These are phyloP conservation scores for Euglossa dilemma DNA, from an alignment of 1,140 invertebrate genomes.

Conservation along the genomic window DNA sequence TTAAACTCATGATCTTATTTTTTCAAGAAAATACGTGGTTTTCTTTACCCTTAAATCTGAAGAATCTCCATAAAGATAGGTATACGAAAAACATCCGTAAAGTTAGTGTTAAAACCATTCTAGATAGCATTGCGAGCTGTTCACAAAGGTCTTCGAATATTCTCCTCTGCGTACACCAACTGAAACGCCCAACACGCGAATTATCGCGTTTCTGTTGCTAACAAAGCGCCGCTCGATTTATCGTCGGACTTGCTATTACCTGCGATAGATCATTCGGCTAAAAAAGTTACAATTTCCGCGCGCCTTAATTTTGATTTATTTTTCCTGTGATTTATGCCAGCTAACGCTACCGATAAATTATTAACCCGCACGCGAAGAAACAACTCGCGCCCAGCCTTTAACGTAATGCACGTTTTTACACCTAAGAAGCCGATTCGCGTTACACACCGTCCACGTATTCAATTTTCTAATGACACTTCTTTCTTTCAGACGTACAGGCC, in stretches of 20 bases:
- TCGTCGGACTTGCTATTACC: background rate
- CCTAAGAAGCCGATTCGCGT: background rate
- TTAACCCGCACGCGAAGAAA: constrained; percentile 10
- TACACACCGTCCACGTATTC: background rate
- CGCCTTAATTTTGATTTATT: constrained; percentile 2
- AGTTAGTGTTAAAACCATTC: no score
- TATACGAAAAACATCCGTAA: no score
- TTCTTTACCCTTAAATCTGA: no score
- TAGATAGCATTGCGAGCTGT: no score
- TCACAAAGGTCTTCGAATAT: no score
- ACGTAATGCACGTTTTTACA: background rate
- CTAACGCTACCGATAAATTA: background rate
- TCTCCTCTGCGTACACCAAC: no score
- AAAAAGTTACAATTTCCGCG: background rate
- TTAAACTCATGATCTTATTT: no score
- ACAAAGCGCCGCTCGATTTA: background rate
- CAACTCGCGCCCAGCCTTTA: background rate
- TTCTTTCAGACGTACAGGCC: no score
- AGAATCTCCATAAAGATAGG: no score
- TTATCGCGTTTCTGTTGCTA: background rate
- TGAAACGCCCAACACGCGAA: no score
- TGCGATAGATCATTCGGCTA: background rate
- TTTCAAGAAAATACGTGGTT: no score
- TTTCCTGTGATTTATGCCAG: background rate
- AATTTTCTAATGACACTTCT: background rate